Evolutionary conservation across 2,113 vertebrate genomes (phyloP).

Genomic region (Bubo scandiacus): DNA sequence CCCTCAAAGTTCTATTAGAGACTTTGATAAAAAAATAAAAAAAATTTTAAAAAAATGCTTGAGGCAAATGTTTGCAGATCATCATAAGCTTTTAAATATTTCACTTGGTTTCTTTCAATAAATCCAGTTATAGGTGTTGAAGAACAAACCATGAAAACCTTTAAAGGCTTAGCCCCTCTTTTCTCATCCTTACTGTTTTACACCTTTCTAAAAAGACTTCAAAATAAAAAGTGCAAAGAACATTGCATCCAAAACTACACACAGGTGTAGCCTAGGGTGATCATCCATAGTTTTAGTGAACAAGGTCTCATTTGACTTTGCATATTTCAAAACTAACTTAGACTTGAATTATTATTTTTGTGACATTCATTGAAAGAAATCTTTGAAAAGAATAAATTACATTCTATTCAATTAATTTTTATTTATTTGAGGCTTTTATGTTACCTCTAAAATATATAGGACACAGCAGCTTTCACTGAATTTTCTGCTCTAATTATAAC

Average conservation of each 20-base stretch:
- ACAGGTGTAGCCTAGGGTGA: neutral
- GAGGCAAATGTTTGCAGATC: slow-evolving; percentile 5
- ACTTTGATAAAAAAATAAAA: neutral
- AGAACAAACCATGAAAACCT: slow-evolving; percentile 7
- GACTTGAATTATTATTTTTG: neutral
- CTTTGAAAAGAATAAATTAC: neutral
- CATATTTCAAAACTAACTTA: neutral
- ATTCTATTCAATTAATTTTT: neutral
- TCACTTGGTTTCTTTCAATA: slow-evolving; percentile 30
- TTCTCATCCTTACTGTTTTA: slow-evolving; percentile 20
- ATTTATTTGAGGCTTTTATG: neutral
- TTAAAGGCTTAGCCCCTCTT: slow-evolving; percentile 31
- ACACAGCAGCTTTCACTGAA: neutral
- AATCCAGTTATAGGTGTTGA: slow-evolving; percentile 30
- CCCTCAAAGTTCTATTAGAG: neutral
- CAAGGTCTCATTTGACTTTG: slow-evolving; percentile 13
- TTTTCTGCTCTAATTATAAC: neutral
- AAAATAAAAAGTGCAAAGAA: slow-evolving; percentile 15
- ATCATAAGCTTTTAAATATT: slow-evolving; percentile 38
- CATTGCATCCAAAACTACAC: neutral
- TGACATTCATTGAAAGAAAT: neutral
- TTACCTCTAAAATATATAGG: neutral
- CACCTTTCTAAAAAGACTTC: slow-evolving; percentile 16
- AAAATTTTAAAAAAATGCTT: neutral
- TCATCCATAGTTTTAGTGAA: slow-evolving; percentile 40